A percentile compares a stretch with the other conserved stretches of the same genome.
Evolutionary conservation across 2,797 vertebrate species (phyloP).

Genomic region (Pseudochirops corinnae): DNA sequence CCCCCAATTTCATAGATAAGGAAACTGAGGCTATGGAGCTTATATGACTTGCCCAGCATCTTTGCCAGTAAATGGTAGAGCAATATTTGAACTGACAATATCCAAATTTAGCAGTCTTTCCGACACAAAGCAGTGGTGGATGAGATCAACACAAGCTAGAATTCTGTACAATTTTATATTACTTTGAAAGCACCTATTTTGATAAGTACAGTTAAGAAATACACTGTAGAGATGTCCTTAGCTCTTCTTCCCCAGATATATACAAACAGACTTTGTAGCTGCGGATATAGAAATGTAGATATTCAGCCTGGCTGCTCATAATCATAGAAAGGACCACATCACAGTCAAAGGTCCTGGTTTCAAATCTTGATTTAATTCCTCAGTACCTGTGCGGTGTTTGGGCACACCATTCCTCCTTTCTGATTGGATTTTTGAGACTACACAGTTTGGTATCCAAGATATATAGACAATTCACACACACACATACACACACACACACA

Average conservation of each 20-base stretch:
- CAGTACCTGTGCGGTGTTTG: neutral
- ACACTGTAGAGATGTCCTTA: slow-evolving; percentile 16
- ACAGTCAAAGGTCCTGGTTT: slow-evolving; percentile 60
- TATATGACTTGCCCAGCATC: neutral
- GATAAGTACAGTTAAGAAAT: slow-evolving; percentile 36
- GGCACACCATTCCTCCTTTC: neutral
- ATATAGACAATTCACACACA: neutral
- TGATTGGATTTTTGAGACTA: neutral
- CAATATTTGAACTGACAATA: neutral
- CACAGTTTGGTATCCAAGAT: neutral
- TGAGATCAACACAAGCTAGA: neutral
- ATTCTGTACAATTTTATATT: neutral
- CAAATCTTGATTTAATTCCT: neutral
- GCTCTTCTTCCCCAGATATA: slow-evolving; percentile 2
- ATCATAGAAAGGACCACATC: slow-evolving; percentile 39
- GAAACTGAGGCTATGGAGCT: neutral
- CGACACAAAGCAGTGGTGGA: neutral
- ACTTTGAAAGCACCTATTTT: slow-evolving; percentile 45
- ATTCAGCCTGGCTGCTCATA: slow-evolving; percentile 52
- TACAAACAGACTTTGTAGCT: slow-evolving; percentile 37
- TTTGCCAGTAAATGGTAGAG: neutral
- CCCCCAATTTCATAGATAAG: neutral
- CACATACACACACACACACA: neutral
- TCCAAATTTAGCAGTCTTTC: neutral
- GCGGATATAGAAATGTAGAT: slow-evolving; percentile 19